Evolutionary conservation across 2,113 vertebrate species (phyloP).

Genomic region (Panurus biarmicus): DNA sequence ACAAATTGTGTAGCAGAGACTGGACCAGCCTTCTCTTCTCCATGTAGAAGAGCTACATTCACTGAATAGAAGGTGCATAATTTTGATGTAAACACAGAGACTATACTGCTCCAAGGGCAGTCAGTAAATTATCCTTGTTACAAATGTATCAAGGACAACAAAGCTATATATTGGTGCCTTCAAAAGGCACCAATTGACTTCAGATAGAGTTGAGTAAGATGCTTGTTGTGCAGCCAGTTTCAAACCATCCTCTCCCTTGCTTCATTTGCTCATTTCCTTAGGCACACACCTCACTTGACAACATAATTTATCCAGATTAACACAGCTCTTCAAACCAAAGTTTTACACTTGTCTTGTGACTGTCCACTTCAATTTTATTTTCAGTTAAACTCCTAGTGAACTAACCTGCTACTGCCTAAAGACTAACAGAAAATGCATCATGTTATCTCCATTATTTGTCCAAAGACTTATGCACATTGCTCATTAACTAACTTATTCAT

Average conservation of each 20-base stretch:
- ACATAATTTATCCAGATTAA: background rate
- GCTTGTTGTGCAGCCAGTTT: background rate
- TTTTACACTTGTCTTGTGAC: background rate
- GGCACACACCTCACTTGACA: background rate
- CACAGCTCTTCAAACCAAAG: background rate
- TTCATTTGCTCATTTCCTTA: background rate
- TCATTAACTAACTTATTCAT: background rate
- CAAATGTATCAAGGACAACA: background rate
- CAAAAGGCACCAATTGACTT: background rate
- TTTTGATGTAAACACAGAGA: background rate
- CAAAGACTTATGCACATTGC: background rate
- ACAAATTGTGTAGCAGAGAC: background rate
- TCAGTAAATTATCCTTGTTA: background rate
- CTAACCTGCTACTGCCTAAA: background rate
- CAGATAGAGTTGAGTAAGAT: background rate
- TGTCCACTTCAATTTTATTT: background rate
- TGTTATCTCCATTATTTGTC: background rate
- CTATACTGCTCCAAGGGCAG: background rate
- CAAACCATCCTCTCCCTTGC: background rate
- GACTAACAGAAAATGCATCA: background rate
- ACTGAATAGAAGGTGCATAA: background rate
- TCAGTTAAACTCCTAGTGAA: background rate
- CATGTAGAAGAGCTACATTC: background rate
- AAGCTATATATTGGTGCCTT: background rate
- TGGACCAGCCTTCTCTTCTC: background rate